A percentile compares a stretch with the other conserved stretches of the same genome.
These are phyloP conservation scores for Phrynocephalus vlangalii DNA, from an alignment of 2,797 vertebrate genomes.

Conservation along the genomic window DNA sequence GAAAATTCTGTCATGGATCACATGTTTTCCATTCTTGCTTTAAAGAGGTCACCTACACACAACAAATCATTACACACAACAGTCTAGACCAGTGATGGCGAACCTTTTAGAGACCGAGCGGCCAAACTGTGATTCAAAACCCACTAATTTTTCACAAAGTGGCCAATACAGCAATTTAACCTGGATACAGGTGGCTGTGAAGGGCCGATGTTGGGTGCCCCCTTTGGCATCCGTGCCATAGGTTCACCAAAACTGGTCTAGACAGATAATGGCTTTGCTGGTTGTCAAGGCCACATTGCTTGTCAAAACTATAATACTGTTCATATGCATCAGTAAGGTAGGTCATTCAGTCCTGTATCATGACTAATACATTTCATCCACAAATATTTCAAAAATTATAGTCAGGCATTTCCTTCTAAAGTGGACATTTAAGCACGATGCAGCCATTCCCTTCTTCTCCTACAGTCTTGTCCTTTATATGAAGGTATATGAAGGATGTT, in stretches of 20 bases:
- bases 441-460: not conserved
- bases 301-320: not conserved
- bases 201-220: no score
- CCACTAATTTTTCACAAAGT: no score
- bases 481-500: not conserved
- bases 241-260: no score
- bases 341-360: not conserved
- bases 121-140: no score
- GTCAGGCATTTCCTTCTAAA: not conserved
- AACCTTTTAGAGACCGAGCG: no score
- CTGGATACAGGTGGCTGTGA: no score
- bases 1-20: not conserved
- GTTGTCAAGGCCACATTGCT: not conserved
- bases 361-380: not conserved
- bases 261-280: not conserved
- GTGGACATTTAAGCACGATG: not conserved
- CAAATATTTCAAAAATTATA: not conserved
- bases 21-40: not conserved
- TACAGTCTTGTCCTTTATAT: not conserved
- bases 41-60: not conserved
- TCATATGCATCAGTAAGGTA: not conserved
- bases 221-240: no score
- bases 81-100: not conserved
- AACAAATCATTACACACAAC: not conserved
- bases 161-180: no score